Percentiles rank a stretch among this genome's conserved stretches.
Conservation (phyloP, 2,113 vertebrate species). For the Pedetes capensis region DNA sequence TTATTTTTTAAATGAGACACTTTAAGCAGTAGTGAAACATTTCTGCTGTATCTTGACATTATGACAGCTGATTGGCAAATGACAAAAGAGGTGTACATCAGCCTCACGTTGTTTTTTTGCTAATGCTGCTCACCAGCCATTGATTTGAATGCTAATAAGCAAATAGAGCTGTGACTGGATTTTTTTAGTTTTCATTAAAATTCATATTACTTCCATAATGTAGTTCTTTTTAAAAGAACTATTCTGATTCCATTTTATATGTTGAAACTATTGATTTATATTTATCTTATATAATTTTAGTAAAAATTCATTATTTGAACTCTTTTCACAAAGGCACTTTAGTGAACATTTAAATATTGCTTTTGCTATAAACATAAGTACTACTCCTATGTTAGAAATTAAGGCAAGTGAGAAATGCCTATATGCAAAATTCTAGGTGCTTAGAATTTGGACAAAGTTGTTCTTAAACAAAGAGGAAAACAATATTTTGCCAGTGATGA, state of each 20-base stretch:
- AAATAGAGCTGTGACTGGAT: background rate
- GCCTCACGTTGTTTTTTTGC: background rate
- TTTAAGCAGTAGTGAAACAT: background rate
- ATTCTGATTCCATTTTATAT: slow-evolving; percentile 20
- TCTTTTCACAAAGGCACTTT: background rate
- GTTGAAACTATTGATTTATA: background rate
- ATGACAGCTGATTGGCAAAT: background rate
- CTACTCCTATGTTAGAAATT: background rate
- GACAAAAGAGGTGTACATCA: background rate
- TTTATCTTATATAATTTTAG: slow-evolving; percentile 1
- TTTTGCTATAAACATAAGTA: background rate
- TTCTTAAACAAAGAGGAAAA: background rate
- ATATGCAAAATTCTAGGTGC: background rate
- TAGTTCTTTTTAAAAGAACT: background rate
- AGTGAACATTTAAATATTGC: background rate
- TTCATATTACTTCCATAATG: background rate
- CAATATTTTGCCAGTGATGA: background rate
- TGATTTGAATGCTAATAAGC: background rate
- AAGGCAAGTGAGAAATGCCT: slow-evolving; percentile 13
- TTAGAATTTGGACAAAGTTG: background rate
- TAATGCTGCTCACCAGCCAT: background rate
- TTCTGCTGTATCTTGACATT: background rate
- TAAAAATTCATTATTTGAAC: slow-evolving; percentile 3
- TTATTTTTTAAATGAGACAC: background rate
- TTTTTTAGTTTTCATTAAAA: slow-evolving; percentile 41